Evolutionary conservation across 2,797 vertebrate genomes (phyloP).

Genomic region (Chiloscyllium punctatum): DNA sequence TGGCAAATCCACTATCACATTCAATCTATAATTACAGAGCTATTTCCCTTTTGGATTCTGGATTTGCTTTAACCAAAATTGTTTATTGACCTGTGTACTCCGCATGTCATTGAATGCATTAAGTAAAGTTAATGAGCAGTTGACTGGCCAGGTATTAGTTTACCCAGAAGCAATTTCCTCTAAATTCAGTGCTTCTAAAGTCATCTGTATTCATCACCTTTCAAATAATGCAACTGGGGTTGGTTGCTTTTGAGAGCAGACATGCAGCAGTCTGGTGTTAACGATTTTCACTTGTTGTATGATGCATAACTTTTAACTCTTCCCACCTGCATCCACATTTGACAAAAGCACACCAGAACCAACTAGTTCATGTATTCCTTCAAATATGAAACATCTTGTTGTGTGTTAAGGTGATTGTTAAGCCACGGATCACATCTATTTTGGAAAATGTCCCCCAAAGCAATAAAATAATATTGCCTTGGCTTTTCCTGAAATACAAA

Average conservation of each 20-base stretch:
- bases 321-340: background rate
- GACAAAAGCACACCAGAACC: background rate
- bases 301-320: background rate
- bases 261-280: background rate
- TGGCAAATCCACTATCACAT: background rate
- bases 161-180: slow-evolving; percentile 27
- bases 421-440: too few species aligned
- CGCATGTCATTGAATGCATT: slow-evolving; percentile 13
- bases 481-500: too few species aligned
- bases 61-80: slow-evolving; percentile 26
- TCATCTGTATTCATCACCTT: slow-evolving; percentile 13
- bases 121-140: slow-evolving; percentile 31
- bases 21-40: slow-evolving; percentile 5
- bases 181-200: slow-evolving; percentile 32
- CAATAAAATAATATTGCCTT: background rate
- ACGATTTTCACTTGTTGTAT: background rate
- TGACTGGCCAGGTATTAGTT: slow-evolving; percentile 31
- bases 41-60: background rate
- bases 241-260: background rate
- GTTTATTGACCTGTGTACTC: slow-evolving; percentile 25
- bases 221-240: background rate
- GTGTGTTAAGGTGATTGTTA: background rate
- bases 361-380: background rate
- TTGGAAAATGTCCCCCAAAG: background rate
- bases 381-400: background rate